Percentiles rank a stretch among this genome's conserved stretches.
phyloP scores from a whole-genome alignment of 2,797 vertebrate genomes.

The Acanthiza pusilla region DNA sequence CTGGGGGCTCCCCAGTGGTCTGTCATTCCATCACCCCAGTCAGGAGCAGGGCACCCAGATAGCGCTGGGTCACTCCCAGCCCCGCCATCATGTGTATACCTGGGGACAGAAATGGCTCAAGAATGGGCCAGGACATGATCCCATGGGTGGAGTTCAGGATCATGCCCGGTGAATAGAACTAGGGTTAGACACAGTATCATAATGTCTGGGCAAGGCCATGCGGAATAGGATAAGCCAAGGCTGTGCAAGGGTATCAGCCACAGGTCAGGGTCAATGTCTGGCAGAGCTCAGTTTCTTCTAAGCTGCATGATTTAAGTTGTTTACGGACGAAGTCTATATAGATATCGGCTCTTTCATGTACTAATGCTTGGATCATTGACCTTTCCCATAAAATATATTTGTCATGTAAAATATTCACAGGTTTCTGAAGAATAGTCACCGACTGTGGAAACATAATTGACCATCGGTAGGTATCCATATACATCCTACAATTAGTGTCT shows the following conservation, averaged over 20 bases:
- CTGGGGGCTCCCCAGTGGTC: fast-evolving
- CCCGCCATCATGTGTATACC: fast-evolving
- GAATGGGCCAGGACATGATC: fast-evolving
- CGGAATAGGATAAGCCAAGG: not conserved
- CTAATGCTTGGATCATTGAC: not conserved
- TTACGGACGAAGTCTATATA: not conserved
- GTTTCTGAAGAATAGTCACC: not conserved
- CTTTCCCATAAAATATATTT: not conserved
- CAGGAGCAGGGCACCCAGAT: fast-evolving
- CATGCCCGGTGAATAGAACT: fast-evolving
- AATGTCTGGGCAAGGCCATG: not conserved
- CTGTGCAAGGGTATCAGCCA: not conserved
- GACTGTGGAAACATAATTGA: not conserved
- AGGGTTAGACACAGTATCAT: not conserved
- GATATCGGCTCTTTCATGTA: not conserved
- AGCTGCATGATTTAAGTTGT: not conserved
- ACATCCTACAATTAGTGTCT: not conserved
- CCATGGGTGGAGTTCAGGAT: not conserved
- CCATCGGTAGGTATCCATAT: not conserved
- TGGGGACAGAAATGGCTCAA: not conserved
- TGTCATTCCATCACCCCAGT: fast-evolving
- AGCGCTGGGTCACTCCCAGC: fast-evolving
- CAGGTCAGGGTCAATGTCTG: not conserved
- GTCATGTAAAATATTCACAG: not conserved
- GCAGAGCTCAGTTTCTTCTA: not conserved